Percentiles rank a stretch among this genome's conserved stretches.
phyloP scores from a whole-genome alignment of 1,140 invertebrate species.

The Papilio machaon region DNA sequence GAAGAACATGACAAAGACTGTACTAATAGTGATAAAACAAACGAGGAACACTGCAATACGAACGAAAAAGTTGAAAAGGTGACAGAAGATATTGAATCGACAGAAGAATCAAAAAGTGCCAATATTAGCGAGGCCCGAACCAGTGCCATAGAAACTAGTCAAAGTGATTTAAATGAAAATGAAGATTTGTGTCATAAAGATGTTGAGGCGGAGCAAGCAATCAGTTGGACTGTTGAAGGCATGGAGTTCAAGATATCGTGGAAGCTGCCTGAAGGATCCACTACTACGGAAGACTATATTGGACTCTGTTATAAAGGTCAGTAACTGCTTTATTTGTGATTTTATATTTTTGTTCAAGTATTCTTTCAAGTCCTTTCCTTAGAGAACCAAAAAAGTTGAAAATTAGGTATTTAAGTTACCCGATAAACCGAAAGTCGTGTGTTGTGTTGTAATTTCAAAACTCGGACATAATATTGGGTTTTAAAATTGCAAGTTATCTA shows the following conservation, averaged over 20 bases:
- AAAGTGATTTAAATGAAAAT: slow-evolving; percentile 53
- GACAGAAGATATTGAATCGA: slow-evolving; percentile 41
- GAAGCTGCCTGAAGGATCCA: slow-evolving; percentile 59
- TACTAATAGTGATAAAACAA: slow-evolving; percentile 56
- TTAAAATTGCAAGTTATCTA: background rate
- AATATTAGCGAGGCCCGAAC: slow-evolving; percentile 48
- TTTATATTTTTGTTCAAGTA: background rate
- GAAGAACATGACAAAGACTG: slow-evolving; percentile 69
- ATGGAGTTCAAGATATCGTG: slow-evolving; percentile 59
- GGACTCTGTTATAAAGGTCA: slow-evolving; percentile 71
- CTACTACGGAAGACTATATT: slow-evolving; percentile 66
- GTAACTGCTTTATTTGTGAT: slow-evolving; percentile 26
- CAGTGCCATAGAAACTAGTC: slow-evolving; percentile 56
- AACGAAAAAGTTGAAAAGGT: slow-evolving; percentile 39
- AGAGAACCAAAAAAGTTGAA: background rate
- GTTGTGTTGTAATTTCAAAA: too few relatives aligned
- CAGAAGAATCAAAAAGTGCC: slow-evolving; percentile 51
- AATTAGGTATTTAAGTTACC: too few relatives aligned
- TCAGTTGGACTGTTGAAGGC: slow-evolving; percentile 58
- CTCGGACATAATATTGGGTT: too few relatives aligned
- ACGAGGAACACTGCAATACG: slow-evolving; percentile 47
- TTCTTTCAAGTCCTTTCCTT: background rate
- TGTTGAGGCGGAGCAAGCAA: slow-evolving; percentile 39
- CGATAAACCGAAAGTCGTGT: too few relatives aligned
- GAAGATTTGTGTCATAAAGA: slow-evolving; percentile 38